Evolutionary conservation across 64 coral and sea anemone species (phyloP).

Genomic region (Porites lutea): DNA sequence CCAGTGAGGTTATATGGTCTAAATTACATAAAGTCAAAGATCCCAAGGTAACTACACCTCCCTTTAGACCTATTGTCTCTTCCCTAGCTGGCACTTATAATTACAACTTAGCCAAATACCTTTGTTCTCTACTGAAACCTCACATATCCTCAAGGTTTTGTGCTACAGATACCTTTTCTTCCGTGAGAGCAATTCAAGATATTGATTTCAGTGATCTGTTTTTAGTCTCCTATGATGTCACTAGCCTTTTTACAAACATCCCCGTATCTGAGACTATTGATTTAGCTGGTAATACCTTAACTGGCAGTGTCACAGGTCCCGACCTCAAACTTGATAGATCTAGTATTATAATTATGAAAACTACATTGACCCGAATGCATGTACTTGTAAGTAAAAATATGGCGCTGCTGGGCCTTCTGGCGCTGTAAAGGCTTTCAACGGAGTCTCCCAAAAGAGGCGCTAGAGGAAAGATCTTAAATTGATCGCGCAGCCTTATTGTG

Average conservation of each 20-base stretch:
- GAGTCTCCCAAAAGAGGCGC: too few relatives aligned
- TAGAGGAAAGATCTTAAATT: background rate
- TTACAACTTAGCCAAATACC: slow-evolving; percentile 37
- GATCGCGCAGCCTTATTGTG: slow-evolving; percentile 4
- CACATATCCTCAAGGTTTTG: background rate
- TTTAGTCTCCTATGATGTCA: slow-evolving; percentile 22
- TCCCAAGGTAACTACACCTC: background rate
- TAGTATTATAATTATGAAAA: background rate
- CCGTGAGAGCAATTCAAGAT: background rate
- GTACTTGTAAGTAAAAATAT: too few relatives aligned
- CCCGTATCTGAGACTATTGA: slow-evolving; percentile 9
- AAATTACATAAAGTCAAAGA: slow-evolving; percentile 40
- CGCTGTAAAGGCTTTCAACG: too few relatives aligned
- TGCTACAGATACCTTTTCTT: background rate
- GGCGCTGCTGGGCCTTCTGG: too few relatives aligned
- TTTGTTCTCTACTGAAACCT: background rate
- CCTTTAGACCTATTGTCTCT: slow-evolving; percentile 36
- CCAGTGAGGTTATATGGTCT: slow-evolving; percentile 34
- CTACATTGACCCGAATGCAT: too few relatives aligned
- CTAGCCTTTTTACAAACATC: slow-evolving; percentile 7
- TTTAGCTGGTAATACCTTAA: background rate
- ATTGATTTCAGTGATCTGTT: background rate
- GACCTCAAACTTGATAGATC: background rate
- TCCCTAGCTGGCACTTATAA: slow-evolving; percentile 13
- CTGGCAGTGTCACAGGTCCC: background rate